Evolutionary conservation across 2,888 invertebrate species (phyloP).

Genomic region (Idaea biselata): DNA sequence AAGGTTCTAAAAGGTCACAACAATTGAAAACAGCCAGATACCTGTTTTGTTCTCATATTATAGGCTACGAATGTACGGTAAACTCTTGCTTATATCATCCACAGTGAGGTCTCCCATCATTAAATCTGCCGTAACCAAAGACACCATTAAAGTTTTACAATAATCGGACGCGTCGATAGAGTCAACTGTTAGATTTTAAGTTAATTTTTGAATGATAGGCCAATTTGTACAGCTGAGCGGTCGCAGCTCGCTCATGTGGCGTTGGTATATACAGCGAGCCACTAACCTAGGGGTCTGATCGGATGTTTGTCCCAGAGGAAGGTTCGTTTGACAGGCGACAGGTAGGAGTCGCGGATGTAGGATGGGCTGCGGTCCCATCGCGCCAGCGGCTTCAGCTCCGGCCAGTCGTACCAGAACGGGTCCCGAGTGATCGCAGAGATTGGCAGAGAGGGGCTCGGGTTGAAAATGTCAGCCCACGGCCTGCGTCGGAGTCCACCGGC

Average conservation of each 20-base stretch:
- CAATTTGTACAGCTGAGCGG: conserved; percentile 60
- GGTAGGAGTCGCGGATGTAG: conserved; percentile 92
- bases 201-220: conserved; percentile 47
- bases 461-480: conserved; percentile 86
- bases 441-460: conserved; percentile 89
- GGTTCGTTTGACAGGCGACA: conserved; percentile 94
- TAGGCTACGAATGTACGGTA: conserved; percentile 76
- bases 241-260: conserved; percentile 43
- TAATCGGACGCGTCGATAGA: conserved; percentile 21
- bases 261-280: conserved; percentile 59
- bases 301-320: conserved; percentile 96
- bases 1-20: conserved; percentile 21
- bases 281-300: conserved; percentile 94
- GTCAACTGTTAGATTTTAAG: conserved; percentile 36
- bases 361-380: conserved; percentile 87
- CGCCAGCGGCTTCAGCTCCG: conserved; percentile 88
- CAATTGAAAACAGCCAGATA: conserved; percentile 42
- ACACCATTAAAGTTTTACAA: conserved; percentile 32
- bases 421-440: conserved; percentile 91
- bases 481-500: conserved; percentile 82
- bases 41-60: conserved; percentile 60
- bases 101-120: conserved; percentile 75
- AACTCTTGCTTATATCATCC: conserved; percentile 71
- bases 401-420: conserved; percentile 94
- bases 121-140: conserved; percentile 71